Conservation (phyloP, 2,797 vertebrate species). For the Hozukius guyotensis region DNA sequence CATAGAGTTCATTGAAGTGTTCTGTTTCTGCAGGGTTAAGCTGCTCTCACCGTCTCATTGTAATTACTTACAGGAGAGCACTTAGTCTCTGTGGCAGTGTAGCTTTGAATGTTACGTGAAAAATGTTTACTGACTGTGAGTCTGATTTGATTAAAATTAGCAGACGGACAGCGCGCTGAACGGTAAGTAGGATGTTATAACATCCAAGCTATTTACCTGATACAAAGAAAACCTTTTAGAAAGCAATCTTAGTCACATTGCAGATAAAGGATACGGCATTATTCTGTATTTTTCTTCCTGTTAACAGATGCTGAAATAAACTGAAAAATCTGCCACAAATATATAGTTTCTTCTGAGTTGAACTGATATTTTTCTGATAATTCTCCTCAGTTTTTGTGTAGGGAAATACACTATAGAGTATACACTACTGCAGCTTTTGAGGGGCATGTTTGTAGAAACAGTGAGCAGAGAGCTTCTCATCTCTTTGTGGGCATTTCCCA, state of each 20-base stretch:
- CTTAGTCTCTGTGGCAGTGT: neutral
- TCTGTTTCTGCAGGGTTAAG: conserved; percentile 21
- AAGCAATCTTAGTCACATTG: neutral
- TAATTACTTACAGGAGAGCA: conserved; percentile 23
- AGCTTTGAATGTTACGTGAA: neutral
- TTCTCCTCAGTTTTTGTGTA: neutral
- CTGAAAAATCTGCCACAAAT: neutral
- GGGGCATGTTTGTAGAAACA: neutral
- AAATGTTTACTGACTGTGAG: neutral
- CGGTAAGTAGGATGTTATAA: neutral
- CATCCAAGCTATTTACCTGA: neutral
- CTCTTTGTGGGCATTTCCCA: conserved; percentile 26
- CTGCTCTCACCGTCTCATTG: neutral
- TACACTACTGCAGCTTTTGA: neutral
- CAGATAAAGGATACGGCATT: neutral
- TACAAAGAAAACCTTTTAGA: neutral
- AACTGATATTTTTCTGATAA: neutral
- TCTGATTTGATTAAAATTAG: conserved; percentile 19
- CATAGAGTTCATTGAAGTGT: conserved; percentile 8
- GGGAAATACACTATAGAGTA: neutral
- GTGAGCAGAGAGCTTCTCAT: neutral
- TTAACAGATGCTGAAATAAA: neutral
- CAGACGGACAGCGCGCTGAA: neutral
- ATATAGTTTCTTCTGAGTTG: neutral
- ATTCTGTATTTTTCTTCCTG: neutral